Conservation (phyloP, 1,140 invertebrate genomes). For the Neomicropteryx cornuta region DNA sequence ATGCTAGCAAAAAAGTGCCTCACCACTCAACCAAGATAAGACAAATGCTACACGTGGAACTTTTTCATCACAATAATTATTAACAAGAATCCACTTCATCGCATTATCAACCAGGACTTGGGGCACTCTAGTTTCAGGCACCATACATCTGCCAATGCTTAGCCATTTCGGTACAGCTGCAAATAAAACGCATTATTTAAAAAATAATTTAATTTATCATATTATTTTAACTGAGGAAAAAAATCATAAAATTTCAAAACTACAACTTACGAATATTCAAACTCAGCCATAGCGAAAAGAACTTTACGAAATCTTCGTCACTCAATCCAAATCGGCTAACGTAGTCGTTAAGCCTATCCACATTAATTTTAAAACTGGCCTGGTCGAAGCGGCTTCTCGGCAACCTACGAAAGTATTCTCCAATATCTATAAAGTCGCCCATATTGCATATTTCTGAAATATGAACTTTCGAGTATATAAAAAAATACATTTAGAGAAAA, state of each 20-base stretch:
- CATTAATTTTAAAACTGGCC: slow-evolving; percentile 7
- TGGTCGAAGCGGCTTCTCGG: no score
- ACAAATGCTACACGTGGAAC: slow-evolving; percentile 24
- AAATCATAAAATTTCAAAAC: no score
- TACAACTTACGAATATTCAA: slow-evolving; percentile 9
- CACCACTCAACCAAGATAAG: slow-evolving; percentile 36
- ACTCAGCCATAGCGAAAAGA: slow-evolving; percentile 7
- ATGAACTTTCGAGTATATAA: no score
- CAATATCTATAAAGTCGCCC: no score
- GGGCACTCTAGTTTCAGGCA: slow-evolving; percentile 25
- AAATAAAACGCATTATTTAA: slow-evolving; percentile 10
- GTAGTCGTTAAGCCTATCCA: slow-evolving; percentile 6
- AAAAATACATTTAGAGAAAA: no score
- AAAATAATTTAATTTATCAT: no score
- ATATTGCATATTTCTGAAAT: no score
- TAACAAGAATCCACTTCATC: slow-evolving; percentile 29
- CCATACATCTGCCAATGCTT: slow-evolving; percentile 27
- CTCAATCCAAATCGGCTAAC: slow-evolving; percentile 5
- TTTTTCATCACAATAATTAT: slow-evolving; percentile 21
- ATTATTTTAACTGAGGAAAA: no score
- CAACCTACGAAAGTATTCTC: no score
- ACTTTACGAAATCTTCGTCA: slow-evolving; percentile 5
- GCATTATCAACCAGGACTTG: slow-evolving; percentile 27
- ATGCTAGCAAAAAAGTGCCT: slow-evolving; percentile 7
- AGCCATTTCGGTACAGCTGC: slow-evolving; percentile 33